A percentile compares a stretch with the other conserved stretches of the same genome.
phyloP scores from a whole-genome alignment of 2,113 vertebrate species.

The Guaruba guarouba region DNA sequence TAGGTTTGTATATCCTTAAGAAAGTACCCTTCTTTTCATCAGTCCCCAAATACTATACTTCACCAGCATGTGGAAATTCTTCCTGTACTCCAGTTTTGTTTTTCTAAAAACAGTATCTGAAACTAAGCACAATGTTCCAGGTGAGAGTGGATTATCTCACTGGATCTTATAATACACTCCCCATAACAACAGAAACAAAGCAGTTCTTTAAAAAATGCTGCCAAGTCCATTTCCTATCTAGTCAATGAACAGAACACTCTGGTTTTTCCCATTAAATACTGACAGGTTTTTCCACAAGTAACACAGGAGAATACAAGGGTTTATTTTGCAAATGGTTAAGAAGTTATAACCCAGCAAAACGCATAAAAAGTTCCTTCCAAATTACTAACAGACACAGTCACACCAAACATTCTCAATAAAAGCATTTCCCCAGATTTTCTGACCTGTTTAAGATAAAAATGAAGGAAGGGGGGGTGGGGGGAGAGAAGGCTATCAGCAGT shows the following conservation, averaged over 20 bases:
- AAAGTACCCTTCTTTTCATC: neutral
- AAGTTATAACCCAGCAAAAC: neutral
- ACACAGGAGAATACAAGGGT: neutral
- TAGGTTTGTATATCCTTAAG: neutral
- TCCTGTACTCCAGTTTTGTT: neutral
- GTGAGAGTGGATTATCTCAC: neutral
- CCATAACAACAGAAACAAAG: neutral
- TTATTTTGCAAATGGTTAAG: neutral
- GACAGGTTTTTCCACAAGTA: neutral
- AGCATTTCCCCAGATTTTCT: neutral
- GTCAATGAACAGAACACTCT: neutral
- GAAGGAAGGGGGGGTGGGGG: rapidly evolving
- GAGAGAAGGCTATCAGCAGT: neutral
- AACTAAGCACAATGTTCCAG: neutral
- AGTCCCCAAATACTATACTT: neutral
- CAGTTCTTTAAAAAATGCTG: neutral
- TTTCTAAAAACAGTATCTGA: neutral
- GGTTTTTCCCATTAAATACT: neutral
- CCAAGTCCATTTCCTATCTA: neutral
- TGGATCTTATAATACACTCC: neutral
- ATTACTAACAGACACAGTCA: neutral
- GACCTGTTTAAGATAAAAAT: neutral
- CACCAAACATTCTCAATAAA: neutral
- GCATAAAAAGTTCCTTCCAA: neutral
- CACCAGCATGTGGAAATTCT: neutral